phyloP scores from a whole-genome alignment of 2,113 vertebrate species.

The Gulo gulo region DNA sequence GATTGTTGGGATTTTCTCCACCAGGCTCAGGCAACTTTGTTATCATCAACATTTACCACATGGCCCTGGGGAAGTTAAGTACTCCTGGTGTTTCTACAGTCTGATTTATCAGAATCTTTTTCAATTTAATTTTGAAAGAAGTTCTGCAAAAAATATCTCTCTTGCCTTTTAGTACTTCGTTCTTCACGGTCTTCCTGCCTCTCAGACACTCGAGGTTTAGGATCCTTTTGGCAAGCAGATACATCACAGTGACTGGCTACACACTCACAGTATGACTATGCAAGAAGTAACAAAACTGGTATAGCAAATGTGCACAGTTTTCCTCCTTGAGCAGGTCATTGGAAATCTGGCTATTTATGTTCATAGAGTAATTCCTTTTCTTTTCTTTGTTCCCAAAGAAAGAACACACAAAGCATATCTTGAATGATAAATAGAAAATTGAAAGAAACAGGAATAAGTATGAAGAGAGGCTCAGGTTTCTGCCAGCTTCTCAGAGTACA shows the following conservation, averaged over 20 bases:
- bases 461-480: not conserved
- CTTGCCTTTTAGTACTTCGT: not conserved
- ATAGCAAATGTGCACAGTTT: not conserved
- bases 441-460: not conserved
- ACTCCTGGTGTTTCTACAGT: not conserved
- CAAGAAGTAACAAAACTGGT: not conserved
- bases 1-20: not conserved
- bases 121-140: not conserved
- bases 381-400: not conserved
- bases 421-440: not conserved
- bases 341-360: not conserved
- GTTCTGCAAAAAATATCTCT: not conserved
- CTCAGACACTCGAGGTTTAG: not conserved
- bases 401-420: not conserved
- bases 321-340: not conserved
- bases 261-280: accelerated
- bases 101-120: slow-evolving; percentile 10
- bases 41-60: not conserved
- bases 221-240: not conserved
- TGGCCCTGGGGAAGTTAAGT: not conserved
- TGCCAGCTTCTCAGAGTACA: not conserved
- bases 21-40: not conserved
- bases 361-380: not conserved
- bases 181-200: not conserved
- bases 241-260: not conserved